Percentiles rank a stretch among this genome's conserved stretches.
These are phyloP conservation scores for Hipposideros armiger DNA, from an alignment of 2,113 vertebrate genomes.

Conservation along the genomic window DNA sequence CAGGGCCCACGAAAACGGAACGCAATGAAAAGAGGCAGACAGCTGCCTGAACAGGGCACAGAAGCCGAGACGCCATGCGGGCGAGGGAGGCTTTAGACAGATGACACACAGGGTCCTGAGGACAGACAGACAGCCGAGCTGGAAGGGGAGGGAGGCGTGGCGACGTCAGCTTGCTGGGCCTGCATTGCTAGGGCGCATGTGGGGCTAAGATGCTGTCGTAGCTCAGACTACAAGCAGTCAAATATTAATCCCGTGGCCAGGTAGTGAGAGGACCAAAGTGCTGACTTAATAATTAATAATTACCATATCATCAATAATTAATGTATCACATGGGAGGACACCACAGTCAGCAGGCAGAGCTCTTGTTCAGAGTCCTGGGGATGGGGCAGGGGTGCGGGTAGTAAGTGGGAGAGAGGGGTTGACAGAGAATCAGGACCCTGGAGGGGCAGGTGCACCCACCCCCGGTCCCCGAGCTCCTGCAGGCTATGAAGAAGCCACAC, in stretches of 20 bases:
- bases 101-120: not conserved
- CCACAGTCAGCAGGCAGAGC: not conserved
- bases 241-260: not conserved
- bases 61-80: too few relatives aligned
- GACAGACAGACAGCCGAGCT: not conserved
- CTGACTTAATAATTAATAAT: not conserved
- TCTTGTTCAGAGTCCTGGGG: not conserved
- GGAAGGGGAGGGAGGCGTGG: accelerated
- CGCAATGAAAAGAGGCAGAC: accelerated
- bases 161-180: accelerated
- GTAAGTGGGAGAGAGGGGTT: accelerated
- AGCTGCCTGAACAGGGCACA: not conserved
- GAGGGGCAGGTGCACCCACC: not conserved
- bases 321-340: not conserved
- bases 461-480: accelerated
- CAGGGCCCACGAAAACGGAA: not conserved
- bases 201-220: accelerated
- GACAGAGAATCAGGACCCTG: not conserved
- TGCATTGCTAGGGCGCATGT: accelerated
- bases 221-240: not conserved
- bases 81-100: not conserved
- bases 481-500: accelerated
- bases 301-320: not conserved
- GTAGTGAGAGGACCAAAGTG: not conserved
- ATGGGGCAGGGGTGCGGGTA: accelerated